phyloP scores from a whole-genome alignment of 2,113 vertebrate species.

The Piaya cayana region DNA sequence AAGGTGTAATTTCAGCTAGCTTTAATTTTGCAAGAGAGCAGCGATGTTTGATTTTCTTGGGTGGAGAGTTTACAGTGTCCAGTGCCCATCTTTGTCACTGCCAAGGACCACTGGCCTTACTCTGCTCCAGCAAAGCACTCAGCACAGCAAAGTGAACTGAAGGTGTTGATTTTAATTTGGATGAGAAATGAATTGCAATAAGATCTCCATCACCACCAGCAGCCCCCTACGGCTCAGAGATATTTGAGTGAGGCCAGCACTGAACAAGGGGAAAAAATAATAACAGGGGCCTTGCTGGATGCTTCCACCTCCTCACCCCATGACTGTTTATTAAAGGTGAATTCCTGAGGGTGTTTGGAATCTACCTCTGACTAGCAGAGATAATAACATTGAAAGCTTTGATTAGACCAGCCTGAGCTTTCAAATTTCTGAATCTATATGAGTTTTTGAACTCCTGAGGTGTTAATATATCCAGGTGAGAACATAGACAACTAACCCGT shows the following conservation, averaged over 20 bases:
- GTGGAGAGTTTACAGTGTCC: not conserved
- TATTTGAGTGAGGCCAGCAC: not conserved
- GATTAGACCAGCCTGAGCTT: not conserved
- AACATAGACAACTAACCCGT: not conserved
- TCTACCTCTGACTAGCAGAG: not conserved
- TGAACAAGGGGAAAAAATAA: not conserved
- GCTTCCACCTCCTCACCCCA: not conserved
- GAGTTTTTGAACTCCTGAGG: constrained; percentile 22
- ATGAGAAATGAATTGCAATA: constrained; percentile 37
- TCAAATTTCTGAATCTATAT: not conserved
- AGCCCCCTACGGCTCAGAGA: not conserved
- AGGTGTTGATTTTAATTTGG: constrained; percentile 54
- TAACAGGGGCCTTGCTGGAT: not conserved
- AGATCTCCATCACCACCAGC: not conserved
- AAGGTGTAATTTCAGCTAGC: not conserved
- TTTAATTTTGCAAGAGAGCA: not conserved
- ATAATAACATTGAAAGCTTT: constrained; percentile 3
- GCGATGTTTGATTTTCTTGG: not conserved
- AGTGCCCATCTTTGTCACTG: not conserved
- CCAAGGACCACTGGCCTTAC: not conserved
- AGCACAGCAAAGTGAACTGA: constrained; percentile 48
- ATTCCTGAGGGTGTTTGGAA: constrained; percentile 10
- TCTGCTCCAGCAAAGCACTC: constrained; percentile 21
- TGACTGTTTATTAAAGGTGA: constrained; percentile 23
- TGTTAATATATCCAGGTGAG: not conserved